These are phyloP conservation scores for Streptopelia turtur DNA, from an alignment of 2,797 vertebrate genomes.

Conservation along the genomic window DNA sequence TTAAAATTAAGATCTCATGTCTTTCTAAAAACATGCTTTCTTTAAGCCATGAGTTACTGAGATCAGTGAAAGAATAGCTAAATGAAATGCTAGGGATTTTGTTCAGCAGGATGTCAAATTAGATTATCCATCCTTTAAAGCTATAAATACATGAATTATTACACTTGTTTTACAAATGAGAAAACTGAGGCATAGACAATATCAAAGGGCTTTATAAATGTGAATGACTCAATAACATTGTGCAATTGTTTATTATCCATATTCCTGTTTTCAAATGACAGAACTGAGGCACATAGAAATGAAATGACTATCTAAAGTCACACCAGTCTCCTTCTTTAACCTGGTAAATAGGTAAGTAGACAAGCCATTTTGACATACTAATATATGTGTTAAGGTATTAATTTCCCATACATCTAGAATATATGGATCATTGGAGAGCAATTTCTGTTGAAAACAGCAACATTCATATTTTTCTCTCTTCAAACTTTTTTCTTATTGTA, in stretches of 20 bases:
- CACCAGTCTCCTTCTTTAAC: slow-evolving; percentile 68
- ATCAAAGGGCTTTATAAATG: slow-evolving; percentile 67
- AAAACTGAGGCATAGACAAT: slow-evolving; percentile 65
- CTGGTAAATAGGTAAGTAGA: slow-evolving; percentile 62
- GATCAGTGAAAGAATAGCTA: slow-evolving; percentile 1
- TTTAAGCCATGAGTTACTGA: neutral
- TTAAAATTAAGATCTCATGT: slow-evolving; percentile 8
- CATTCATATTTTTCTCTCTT: slow-evolving; percentile 52
- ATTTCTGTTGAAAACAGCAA: slow-evolving; percentile 68
- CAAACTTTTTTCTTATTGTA: slow-evolving; percentile 44
- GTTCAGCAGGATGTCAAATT: slow-evolving; percentile 56
- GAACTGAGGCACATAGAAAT: slow-evolving; percentile 55
- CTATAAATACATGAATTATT: slow-evolving; percentile 70
- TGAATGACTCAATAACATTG: slow-evolving; percentile 66
- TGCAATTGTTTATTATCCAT: slow-evolving; percentile 69
- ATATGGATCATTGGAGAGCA: slow-evolving; percentile 62
- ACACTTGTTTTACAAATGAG: slow-evolving; percentile 67
- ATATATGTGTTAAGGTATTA: slow-evolving; percentile 65
- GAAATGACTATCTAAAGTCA: slow-evolving; percentile 69
- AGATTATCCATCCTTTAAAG: slow-evolving; percentile 64
- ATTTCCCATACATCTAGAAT: slow-evolving; percentile 61
- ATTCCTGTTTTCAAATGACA: slow-evolving; percentile 64
- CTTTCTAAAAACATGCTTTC: slow-evolving; percentile 21
- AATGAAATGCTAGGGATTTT: slow-evolving; percentile 54
- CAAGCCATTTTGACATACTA: slow-evolving; percentile 63